Evolutionary conservation across 2,797 vertebrate genomes (phyloP), one percentile per base, ranked within the genome.

Genomic region (Coccyzus lansbergi): DNA sequence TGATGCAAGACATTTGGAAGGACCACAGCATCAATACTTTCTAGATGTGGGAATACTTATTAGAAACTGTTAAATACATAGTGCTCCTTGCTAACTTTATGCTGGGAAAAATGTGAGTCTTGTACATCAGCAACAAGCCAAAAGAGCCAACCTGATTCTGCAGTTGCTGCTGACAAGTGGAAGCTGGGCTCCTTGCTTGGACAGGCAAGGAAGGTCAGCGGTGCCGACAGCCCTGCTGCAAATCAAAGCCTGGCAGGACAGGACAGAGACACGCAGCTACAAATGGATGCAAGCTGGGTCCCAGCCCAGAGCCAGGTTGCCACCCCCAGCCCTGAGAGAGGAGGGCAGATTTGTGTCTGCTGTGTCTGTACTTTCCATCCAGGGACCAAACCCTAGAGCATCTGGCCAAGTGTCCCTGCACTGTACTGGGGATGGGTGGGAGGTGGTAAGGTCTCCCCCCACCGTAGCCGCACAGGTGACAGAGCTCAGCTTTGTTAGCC

Each of bases 81-180:
- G n/a, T 16, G 74, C 24, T 92, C 42, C 69, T 44, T 33, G 10
- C 8, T 11, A 40, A 2, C 44, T 72, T 10, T 34, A 52, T 29
- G 51, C 52, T 36, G 29, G 25, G 12, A 5, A 10, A 60, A 60
- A 75, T 31, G 19, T 0, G 0, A 77, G 6, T 55, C 42, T 44
- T 51, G 52, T 4, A 19, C 38, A 5, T 0, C 1, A 24, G 11
- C 42, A 63, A 24, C 0, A 9, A 56, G 29, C 59, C 67, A 15
- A 15, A 38, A 38, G 19, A 68, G 28, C 31, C 49, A 29, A 3
- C 5, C 7, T 65, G 64, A 5, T 7, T 9, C 60, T 70, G 53
- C 34, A 63, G 0, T 10, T 63, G 52, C 62, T 88, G 77, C 53
- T 18, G 29, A 49, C 34, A 40, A 10, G 10, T 13, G 40, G 69